Base-by-base conservation (phyloP, 1,140 invertebrate species). In the Hyles euphorbiae region DNA sequence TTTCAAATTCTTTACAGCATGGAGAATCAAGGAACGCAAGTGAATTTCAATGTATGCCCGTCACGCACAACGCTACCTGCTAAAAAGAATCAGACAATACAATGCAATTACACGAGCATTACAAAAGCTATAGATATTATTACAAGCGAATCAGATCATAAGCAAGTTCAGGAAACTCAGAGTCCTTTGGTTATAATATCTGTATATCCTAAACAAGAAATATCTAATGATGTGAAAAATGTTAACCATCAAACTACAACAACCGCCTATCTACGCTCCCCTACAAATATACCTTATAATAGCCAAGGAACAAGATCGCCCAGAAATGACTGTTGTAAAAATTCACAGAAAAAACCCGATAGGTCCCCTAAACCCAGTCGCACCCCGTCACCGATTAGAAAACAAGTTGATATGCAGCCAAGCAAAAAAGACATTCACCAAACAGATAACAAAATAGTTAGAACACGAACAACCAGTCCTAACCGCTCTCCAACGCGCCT, bases 111-210 rank as follows among this genome's bases (percentile, higher is more conserved):
- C 33, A 33, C 53, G 11, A 32, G 56, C 49, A 36, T 8, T 47
- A 50, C 34, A 53, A 63, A 70, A 48, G 53, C 33, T 40, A 34
- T 60, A 52, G 68, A 58, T 33, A 45, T 6, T 45, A 47, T 56
- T 8, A 65, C 47, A 34, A 63, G 60, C 5, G 60, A 67, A 46
- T 40, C 47, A 10, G 61, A 70, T 46, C 49, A 69, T 33, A 66
- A 61, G 12, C 40, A 22, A 7, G 8, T 74, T n/a, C 77, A 74
- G 57, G 61, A 67, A 49, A 59, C 58, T 34, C 70, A 77, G 44
- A 87, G 65, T 54, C 84, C 84, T 34, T 56, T 87, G 22, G 77
- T 87, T 12, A 59, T 87, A 22, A 87, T 87, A 79, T 83, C 84
- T n/a, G 82, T 87, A 8, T 87, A 83, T 60, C 76, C 81, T 7